Conservation (phyloP, 2,113 vertebrate genomes). For the Dermatemys mawii region DNA sequence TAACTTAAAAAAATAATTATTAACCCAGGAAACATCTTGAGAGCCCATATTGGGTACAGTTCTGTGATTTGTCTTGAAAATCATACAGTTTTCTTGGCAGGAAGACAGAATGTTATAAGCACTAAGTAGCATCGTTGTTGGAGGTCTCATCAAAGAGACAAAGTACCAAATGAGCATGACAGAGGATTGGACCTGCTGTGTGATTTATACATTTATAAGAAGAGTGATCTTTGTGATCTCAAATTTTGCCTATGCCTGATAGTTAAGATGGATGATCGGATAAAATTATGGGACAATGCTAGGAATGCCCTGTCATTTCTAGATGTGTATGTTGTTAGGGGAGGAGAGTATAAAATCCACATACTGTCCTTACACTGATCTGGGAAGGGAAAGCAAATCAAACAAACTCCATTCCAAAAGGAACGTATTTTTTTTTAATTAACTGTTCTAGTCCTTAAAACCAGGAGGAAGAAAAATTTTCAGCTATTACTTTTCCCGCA, state of each 20-base stretch:
- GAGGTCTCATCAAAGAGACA: not conserved
- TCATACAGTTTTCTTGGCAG: not conserved
- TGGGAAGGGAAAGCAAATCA: not conserved
- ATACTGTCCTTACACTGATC: not conserved
- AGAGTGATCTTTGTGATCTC: not conserved
- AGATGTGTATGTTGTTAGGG: not conserved
- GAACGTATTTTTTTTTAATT: not conserved
- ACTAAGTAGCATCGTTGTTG: not conserved
- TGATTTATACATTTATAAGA: not conserved
- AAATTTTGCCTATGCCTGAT: not conserved
- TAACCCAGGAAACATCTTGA: not conserved
- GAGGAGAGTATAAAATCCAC: accelerated
- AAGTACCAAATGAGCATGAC: not conserved
- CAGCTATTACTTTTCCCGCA: not conserved
- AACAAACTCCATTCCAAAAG: not conserved
- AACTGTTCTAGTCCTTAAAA: not conserved
- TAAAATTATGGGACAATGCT: not conserved
- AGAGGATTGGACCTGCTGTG: not conserved
- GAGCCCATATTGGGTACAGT: not conserved
- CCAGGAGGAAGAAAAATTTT: not conserved
- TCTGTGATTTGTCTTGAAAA: not conserved
- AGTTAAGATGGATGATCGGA: not conserved
- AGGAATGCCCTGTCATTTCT: not conserved
- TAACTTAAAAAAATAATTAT: not conserved
- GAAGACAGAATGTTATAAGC: not conserved